phyloP scores from a whole-genome alignment of 2,113 vertebrate genomes.

The Uropsilus gracilis region DNA sequence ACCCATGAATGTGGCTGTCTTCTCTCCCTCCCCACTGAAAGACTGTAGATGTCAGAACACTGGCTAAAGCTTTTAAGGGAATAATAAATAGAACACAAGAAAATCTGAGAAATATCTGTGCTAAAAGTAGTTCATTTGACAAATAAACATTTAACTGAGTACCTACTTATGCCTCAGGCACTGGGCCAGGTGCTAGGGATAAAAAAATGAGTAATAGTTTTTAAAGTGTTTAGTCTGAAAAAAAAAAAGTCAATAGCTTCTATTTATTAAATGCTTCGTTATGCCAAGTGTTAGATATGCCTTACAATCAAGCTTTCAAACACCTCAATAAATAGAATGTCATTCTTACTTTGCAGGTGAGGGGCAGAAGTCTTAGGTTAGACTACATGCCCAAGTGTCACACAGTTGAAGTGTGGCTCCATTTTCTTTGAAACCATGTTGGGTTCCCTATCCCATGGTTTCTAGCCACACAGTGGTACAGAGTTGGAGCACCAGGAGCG shows the following conservation, averaged over 20 bases:
- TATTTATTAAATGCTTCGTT: background rate
- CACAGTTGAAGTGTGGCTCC: background rate
- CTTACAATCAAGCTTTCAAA: background rate
- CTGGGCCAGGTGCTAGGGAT: slow-evolving; percentile 16
- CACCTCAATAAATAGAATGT: background rate
- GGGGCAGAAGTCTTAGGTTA: background rate
- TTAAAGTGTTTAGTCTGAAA: background rate
- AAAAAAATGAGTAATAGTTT: slow-evolving; percentile 11
- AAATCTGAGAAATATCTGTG: slow-evolving; percentile 35
- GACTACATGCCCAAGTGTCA: background rate
- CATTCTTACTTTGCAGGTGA: background rate
- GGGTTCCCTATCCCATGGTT: background rate
- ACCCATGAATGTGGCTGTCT: background rate
- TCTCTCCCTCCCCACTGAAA: background rate
- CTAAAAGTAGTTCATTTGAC: slow-evolving; percentile 36
- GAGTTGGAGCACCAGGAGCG: background rate
- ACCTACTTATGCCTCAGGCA: slow-evolving; percentile 43
- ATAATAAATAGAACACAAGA: background rate
- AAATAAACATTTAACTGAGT: slow-evolving; percentile 62
- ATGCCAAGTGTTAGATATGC: background rate
- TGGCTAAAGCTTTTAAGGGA: background rate
- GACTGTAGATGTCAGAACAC: background rate
- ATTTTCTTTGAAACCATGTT: background rate
- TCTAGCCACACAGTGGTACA: background rate
- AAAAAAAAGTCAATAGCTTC: background rate